A percentile compares a stretch with the other conserved stretches of the same genome.
phyloP scores from a whole-genome alignment of 2,113 vertebrate genomes.

The Leiothrix lutea region DNA sequence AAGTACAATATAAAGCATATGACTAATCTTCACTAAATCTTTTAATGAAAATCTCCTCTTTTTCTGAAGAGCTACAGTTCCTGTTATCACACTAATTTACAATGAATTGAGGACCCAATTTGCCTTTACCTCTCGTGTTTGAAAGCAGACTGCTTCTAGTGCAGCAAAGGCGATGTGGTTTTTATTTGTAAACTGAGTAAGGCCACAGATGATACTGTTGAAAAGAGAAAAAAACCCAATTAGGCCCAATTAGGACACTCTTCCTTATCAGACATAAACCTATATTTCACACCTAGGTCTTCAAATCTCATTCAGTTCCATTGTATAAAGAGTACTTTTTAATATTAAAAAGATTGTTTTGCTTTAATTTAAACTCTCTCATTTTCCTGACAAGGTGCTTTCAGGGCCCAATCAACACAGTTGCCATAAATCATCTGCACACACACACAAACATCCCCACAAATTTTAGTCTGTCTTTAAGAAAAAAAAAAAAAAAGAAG shows the following conservation, averaged over 20 bases:
- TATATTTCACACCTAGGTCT: neutral
- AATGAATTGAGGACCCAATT: neutral
- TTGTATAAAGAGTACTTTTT: neutral
- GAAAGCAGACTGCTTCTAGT: constrained; percentile 97
- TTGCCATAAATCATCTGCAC: neutral
- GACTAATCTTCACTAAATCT: neutral
- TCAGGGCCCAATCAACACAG: neutral
- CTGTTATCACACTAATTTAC: neutral
- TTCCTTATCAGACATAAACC: neutral
- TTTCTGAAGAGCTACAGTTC: neutral
- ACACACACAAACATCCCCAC: neutral
- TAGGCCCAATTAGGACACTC: neutral
- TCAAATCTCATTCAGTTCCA: neutral
- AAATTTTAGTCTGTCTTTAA: neutral
- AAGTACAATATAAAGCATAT: neutral
- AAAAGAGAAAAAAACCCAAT: neutral
- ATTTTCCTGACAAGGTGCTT: neutral
- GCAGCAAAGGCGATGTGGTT: constrained; percentile 96
- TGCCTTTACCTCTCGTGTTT: constrained; percentile 90
- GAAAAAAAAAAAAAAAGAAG: neutral
- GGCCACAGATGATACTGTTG: constrained; percentile 94
- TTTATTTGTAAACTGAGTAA: constrained; percentile 98
- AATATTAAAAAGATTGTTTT: neutral
- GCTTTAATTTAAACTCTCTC: neutral
- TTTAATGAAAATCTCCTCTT: neutral